Percentiles rank a stretch among this genome's conserved stretches.
These are phyloP conservation scores for Trichacis sp. DNA, from an alignment of 2,888 invertebrate species.

Conservation along the genomic window DNA sequence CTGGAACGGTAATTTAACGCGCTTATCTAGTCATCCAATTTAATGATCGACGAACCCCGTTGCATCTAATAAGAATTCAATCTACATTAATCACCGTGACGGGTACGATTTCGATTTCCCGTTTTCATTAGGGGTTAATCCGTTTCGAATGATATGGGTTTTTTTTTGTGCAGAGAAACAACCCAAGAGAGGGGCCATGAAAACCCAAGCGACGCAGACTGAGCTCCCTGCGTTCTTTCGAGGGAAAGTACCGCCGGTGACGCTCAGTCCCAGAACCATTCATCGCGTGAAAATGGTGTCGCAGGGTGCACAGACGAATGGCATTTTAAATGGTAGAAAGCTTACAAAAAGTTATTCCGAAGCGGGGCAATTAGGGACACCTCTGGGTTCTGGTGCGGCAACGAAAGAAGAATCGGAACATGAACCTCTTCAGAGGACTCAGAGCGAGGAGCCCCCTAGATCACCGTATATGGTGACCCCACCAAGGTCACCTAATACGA, in stretches of 20 bases:
- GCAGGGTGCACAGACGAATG: conserved; percentile 91
- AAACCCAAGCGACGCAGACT: conserved; percentile 93
- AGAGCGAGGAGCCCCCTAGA: conserved; percentile 86
- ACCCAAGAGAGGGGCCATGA: conserved; percentile 86
- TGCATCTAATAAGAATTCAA: not conserved
- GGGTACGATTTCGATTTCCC: not conserved
- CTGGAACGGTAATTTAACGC: not conserved
- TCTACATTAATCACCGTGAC: not conserved
- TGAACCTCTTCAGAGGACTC: conserved; percentile 84
- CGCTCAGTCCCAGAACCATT: conserved; percentile 84
- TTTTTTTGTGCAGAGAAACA: conserved; percentile 36
- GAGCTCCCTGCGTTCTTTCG: conserved; percentile 77
- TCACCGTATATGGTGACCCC: conserved; percentile 78
- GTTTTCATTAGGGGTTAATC: not conserved
- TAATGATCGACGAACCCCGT: conserved; percentile 1
- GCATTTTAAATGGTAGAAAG: conserved; percentile 79
- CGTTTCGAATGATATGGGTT: not conserved
- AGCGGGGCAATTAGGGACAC: conserved; percentile 72
- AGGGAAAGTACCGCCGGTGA: conserved; percentile 69
- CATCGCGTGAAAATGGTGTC: conserved; percentile 91
- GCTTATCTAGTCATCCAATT: not conserved
- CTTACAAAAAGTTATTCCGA: conserved; percentile 88
- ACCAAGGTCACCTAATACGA: conserved; percentile 45
- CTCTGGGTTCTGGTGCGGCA: conserved; percentile 50
- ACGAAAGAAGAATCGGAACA: conserved; percentile 72